Percentiles rank a stretch among this genome's conserved stretches.
Conservation (phyloP, 2,113 vertebrate species). For the Suricata suricatta region DNA sequence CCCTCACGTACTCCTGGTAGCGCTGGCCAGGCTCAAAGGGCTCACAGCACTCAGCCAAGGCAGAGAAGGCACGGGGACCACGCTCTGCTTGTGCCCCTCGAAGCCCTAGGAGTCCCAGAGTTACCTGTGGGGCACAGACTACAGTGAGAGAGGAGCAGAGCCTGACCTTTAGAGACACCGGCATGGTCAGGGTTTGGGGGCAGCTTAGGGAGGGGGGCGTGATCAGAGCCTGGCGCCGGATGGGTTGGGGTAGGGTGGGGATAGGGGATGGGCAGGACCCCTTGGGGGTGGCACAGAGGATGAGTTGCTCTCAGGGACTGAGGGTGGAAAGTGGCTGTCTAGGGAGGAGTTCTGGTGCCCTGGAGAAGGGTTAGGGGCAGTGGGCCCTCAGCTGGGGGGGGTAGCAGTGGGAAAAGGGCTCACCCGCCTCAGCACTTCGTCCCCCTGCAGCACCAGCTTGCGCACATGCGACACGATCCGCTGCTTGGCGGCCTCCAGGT, state of each 20-base stretch:
- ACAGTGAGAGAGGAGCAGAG: neutral
- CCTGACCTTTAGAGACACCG: neutral
- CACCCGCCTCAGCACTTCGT: slow-evolving; percentile 93
- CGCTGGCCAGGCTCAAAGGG: slow-evolving; percentile 89
- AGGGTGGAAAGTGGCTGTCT: neutral
- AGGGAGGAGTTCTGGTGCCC: neutral
- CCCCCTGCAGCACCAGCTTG: slow-evolving; percentile 94
- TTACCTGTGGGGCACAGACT: slow-evolving; percentile 82
- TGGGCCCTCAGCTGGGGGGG: neutral
- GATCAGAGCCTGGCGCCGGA: neutral
- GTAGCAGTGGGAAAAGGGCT: neutral
- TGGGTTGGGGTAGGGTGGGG: no score
- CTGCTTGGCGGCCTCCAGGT: slow-evolving; percentile 89
- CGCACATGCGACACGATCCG: slow-evolving; percentile 91
- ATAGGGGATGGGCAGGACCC: neutral
- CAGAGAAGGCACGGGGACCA: slow-evolving; percentile 86
- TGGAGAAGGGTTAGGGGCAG: neutral
- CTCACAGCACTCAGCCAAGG: slow-evolving; percentile 87
- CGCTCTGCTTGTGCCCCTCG: slow-evolving; percentile 88
- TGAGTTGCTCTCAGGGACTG: neutral
- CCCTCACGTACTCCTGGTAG: slow-evolving; percentile 89
- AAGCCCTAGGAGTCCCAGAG: slow-evolving; percentile 92
- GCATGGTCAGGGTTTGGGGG: neutral
- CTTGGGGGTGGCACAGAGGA: neutral
- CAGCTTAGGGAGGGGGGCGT: neutral